Evolutionary conservation across 2,797 vertebrate species (phyloP), one percentile per base, ranked within the genome.

Genomic region (Pipistrellus kuhlii): DNA sequence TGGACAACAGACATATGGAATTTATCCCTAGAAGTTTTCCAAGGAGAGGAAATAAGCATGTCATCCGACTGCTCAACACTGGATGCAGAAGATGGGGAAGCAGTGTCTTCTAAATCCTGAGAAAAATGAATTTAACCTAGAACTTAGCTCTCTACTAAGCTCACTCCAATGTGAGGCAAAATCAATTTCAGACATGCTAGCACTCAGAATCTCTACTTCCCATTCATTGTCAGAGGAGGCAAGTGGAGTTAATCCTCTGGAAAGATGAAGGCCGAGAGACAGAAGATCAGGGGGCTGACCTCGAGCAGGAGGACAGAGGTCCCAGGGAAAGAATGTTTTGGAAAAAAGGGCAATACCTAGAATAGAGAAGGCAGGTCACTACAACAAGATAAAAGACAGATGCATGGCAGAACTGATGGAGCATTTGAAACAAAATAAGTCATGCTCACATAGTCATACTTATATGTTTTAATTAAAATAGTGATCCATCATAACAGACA

Each of bases 391-490:
- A 46, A 95, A 78, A 91, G 32, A 23, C 25, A 32, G 69, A n/a
- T 1, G 27, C 23, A 68, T n/a, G 55, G 72, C 55, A 46, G 72
- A 23, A 48, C 35, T 15, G 68, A 53, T 3, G 15, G 53, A 55
- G 3, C 4, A 5, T 53, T 69, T 32, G 46, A 82, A 85, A 73
- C 41, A 55, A 78, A 93, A 17, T 57, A 57, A 73, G 12, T 59
- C 35, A 38, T 48, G 20, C 11, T 35, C 80, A 68, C 44, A 35
- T 48, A 32, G 38, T 88, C 48, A 30, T 46, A 30, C 27, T 30
- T n/a, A 53, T 12, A 14, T 10, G 21, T 80, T 83, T 96, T 93
- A 82, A 93, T 94, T 90, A 88, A 92, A 93, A 91, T 3, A 48
- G 91, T 25, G 53, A 93, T 95, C 64, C 44, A 83, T 95, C 95